Percentiles rank a stretch among this genome's conserved stretches.
Evolutionary conservation across 2,888 invertebrate genomes (phyloP).

Genomic region (Agonopterix heracliana): DNA sequence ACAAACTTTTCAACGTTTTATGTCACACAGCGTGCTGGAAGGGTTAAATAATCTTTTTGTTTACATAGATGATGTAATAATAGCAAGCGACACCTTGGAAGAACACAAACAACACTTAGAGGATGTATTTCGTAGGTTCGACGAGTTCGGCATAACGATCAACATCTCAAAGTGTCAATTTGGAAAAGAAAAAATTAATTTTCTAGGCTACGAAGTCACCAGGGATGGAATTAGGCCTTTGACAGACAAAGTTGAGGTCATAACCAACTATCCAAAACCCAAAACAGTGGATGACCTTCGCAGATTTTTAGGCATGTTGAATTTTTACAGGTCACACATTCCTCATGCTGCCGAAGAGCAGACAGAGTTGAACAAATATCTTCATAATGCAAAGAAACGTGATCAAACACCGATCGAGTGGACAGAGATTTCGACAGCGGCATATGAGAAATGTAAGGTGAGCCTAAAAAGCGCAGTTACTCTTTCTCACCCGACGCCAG

Average conservation of each 20-base stretch:
- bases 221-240: constrained; percentile 8
- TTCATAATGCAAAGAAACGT: too few species aligned
- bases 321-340: too few species aligned
- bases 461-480: constrained; percentile 20
- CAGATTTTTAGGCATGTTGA: too few species aligned
- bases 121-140: constrained; percentile 11
- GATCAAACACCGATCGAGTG: too few species aligned
- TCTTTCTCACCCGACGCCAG: constrained; percentile 22
- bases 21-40: too few species aligned
- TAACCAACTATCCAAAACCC: constrained; percentile 10
- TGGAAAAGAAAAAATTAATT: constrained; percentile 9
- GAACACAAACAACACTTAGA: constrained; percentile 14
- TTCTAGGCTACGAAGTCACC: constrained; percentile 14
- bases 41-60: too few species aligned
- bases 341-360: too few species aligned
- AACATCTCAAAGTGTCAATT: constrained; percentile 15
- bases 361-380: too few species aligned
- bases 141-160: constrained; percentile 13
- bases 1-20: too few species aligned
- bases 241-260: constrained; percentile 8
- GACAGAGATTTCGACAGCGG: constrained; percentile 17
- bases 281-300: constrained; percentile 11
- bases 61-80: too few species aligned
- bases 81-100: constrained; percentile 5
- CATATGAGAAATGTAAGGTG: constrained; percentile 21